phyloP scores from a whole-genome alignment of 2,113 vertebrate genomes.

The Zosterops japonicus region DNA sequence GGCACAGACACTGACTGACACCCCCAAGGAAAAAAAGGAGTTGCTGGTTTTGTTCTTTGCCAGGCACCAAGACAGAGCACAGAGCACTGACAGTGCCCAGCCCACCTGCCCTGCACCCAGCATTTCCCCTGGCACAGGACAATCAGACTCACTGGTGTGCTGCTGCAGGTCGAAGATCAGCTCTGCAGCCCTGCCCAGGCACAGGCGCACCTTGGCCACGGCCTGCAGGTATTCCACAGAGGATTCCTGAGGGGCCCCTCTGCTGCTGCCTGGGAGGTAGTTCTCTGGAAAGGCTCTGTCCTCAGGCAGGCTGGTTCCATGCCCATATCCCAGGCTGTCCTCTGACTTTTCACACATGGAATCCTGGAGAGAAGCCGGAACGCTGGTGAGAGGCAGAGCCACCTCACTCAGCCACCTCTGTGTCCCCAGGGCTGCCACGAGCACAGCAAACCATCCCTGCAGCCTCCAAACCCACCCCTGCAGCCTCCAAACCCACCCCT shows the following conservation, averaged over 20 bases:
- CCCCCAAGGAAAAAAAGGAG: no score
- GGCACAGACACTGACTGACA: neutral
- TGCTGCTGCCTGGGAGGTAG: neutral
- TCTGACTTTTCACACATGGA: slow-evolving; percentile 84
- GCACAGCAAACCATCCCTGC: neutral
- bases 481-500: neutral
- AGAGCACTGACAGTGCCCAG: neutral
- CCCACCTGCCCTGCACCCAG: neutral
- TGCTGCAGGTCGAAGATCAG: slow-evolving; percentile 65
- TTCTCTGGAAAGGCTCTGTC: slow-evolving; percentile 67
- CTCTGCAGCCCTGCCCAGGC: slow-evolving; percentile 78
- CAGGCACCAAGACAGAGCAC: neutral
- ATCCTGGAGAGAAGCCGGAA: slow-evolving; percentile 73
- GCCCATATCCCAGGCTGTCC: slow-evolving; percentile 41
- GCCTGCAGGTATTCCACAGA: slow-evolving; percentile 83
- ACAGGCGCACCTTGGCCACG: slow-evolving; percentile 82
- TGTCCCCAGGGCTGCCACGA: neutral
- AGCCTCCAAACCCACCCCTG: neutral
- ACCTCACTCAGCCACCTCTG: neutral
- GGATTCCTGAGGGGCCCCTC: neutral
- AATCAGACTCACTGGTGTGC: neutral
- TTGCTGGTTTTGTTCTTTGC: rapidly evolving
- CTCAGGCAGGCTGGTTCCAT: slow-evolving; percentile 21
- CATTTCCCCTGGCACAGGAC: neutral
- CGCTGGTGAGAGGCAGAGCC: neutral